Evolutionary conservation across 2,113 vertebrate species (phyloP).

Genomic region (Tyrannus savana): DNA sequence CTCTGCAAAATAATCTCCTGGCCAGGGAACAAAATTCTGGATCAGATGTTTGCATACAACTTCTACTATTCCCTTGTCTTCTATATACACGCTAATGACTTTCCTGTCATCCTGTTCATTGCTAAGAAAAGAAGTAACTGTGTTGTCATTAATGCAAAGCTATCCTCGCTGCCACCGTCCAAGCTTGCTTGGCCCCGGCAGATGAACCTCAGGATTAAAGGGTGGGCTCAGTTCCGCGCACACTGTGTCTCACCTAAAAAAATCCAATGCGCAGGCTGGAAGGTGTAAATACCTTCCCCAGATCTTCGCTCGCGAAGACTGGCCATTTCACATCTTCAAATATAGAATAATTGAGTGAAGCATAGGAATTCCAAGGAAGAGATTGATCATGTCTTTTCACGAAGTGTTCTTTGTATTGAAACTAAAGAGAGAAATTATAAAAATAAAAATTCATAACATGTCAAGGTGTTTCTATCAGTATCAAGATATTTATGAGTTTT

Average conservation of each 20-base stretch:
- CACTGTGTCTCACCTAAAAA: too few relatives aligned
- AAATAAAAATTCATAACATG: neutral
- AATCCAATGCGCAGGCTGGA: too few relatives aligned
- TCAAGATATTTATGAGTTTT: neutral
- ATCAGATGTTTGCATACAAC: neutral
- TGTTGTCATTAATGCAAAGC: neutral
- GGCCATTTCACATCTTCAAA: too few relatives aligned
- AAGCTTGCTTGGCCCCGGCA: too few relatives aligned
- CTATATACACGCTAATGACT: slow-evolving; percentile 24
- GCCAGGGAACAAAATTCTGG: neutral
- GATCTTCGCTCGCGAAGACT: too few relatives aligned
- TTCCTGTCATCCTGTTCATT: slow-evolving; percentile 44
- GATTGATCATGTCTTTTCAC: neutral
- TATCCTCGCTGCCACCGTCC: too few relatives aligned
- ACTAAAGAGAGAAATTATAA: neutral
- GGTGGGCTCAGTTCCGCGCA: too few relatives aligned
- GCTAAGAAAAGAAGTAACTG: slow-evolving; percentile 19
- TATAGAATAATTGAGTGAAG: neutral
- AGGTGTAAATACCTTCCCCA: too few relatives aligned
- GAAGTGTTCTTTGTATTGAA: neutral
- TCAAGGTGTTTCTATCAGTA: neutral
- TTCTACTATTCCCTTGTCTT: neutral
- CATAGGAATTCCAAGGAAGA: neutral
- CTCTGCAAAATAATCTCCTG: neutral
- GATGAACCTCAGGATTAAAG: too few relatives aligned